Evolutionary conservation across 1,140 invertebrate genomes (phyloP), one percentile per base, ranked within the genome.

Genomic region (Eupeodes corollae): DNA sequence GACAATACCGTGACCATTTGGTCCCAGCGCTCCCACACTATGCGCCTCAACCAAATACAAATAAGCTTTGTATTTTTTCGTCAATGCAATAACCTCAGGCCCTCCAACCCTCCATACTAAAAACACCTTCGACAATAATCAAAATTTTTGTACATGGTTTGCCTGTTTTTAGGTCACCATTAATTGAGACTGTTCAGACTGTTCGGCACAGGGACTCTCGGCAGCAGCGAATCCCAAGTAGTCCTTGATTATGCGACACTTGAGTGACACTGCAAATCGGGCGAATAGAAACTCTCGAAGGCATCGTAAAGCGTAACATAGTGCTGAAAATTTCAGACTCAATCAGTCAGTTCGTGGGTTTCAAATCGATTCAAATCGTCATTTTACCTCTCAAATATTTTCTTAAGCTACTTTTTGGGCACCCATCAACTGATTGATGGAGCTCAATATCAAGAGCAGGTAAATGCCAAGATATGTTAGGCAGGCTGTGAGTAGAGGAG

Each of bases 41-140:
- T n/a, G n/a, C n/a, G n/a, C n/a, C n/a, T n/a, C n/a, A n/a, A n/a
- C n/a, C n/a, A n/a, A n/a, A n/a, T n/a, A n/a, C n/a, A n/a, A n/a
- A n/a, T n/a, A n/a, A n/a, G n/a, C n/a, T n/a, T n/a, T n/a, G n/a
- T n/a, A n/a, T n/a, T n/a, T n/a, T n/a, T n/a, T n/a, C n/a, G n/a
- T n/a, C n/a, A n/a, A n/a, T n/a, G n/a, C n/a, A n/a, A n/a, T n/a
- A n/a, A n/a, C n/a, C n/a, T n/a, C n/a, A n/a, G 42, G 86, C 86
- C 47, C 99, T 86, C 0, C 91, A 90, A 0, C 96, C 96, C 73
- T 99, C 96, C 96, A 99, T 99, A 56, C 91, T 97, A 67, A 92
- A 96, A 55, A 99, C 85, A 46, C 93, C 93, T 71, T 97, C 93
- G 5, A 92, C 86, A n/a, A 91, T 76, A 18, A 99, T 91, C 19